These are phyloP conservation scores for Bucco capensis DNA, from an alignment of 2,113 vertebrate genomes.

Conservation along the genomic window DNA sequence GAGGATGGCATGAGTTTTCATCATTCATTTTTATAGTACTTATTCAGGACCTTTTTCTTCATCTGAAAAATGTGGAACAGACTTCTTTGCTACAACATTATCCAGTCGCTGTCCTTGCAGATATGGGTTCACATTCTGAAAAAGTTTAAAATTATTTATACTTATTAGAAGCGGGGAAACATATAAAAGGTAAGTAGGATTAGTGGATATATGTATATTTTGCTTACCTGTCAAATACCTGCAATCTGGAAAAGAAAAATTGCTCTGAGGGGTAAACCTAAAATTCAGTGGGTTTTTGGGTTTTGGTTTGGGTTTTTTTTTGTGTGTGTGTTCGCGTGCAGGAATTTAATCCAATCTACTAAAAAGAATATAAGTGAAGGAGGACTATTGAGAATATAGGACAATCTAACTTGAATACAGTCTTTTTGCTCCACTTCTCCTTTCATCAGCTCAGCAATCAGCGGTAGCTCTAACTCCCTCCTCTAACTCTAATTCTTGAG, in stretches of 20 bases:
- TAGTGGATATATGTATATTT: background rate
- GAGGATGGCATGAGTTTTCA: background rate
- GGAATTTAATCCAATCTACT: background rate
- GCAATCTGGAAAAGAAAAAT: background rate
- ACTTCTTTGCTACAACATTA: conserved; percentile 97
- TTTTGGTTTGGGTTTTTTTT: background rate
- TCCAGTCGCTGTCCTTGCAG: conserved; percentile 92
- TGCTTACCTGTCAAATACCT: background rate
- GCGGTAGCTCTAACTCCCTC: background rate
- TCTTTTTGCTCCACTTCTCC: background rate
- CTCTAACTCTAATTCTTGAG: background rate
- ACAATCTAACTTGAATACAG: background rate
- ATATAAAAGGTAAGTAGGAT: background rate
- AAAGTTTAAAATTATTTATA: background rate
- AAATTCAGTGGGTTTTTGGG: background rate
- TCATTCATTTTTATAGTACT: conserved; percentile 47
- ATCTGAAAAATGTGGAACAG: conserved; percentile 91
- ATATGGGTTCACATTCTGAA: conserved; percentile 89
- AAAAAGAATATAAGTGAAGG: background rate
- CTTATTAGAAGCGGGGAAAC: background rate
- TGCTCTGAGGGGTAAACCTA: background rate
- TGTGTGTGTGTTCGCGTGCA: background rate
- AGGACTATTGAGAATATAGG: background rate
- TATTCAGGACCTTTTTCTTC: conserved; percentile 80
- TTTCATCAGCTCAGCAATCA: background rate